Percentiles rank a stretch among this genome's conserved stretches.
phyloP scores from a whole-genome alignment of 2,888 invertebrate species.

The Eurois occulta region DNA sequence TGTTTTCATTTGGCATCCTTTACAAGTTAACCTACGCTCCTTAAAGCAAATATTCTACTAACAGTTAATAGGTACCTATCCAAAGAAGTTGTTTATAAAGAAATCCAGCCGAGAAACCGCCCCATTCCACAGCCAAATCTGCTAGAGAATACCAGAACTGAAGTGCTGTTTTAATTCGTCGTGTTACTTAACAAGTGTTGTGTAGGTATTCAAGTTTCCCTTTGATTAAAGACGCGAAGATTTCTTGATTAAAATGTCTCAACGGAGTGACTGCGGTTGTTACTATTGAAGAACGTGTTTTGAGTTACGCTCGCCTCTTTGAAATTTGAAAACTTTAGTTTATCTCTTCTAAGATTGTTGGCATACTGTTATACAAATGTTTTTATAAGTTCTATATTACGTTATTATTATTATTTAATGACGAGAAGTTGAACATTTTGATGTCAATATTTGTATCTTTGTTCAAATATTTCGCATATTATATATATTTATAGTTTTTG shows the following conservation, averaged over 20 bases:
- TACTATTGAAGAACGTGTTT: slow-evolving; percentile 66
- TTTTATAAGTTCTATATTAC: slow-evolving; percentile 53
- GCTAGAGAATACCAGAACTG: slow-evolving; percentile 43
- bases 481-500: not conserved
- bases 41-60: not conserved
- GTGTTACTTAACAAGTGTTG: slow-evolving; percentile 71
- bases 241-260: slow-evolving; percentile 84
- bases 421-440: slow-evolving; percentile 14
- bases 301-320: slow-evolving; percentile 72
- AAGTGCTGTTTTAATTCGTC: slow-evolving; percentile 58
- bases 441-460: slow-evolving; percentile 22
- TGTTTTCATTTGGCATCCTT: not conserved
- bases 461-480: not conserved
- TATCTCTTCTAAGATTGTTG: slow-evolving; percentile 65
- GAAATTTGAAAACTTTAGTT: slow-evolving; percentile 75
- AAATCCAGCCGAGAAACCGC: not conserved
- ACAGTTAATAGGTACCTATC: not conserved
- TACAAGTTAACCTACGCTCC: not conserved
- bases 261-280: slow-evolving; percentile 64
- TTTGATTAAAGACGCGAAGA: slow-evolving; percentile 83
- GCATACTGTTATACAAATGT: slow-evolving; percentile 61
- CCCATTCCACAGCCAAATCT: slow-evolving; percentile 33
- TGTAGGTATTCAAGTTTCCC: slow-evolving; percentile 80
- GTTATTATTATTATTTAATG: too few species aligned
- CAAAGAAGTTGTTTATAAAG: slow-evolving; percentile 12